These are phyloP conservation scores for Myxocyprinus asiaticus DNA, from an alignment of 2,113 vertebrate species.

Conservation along the genomic window DNA sequence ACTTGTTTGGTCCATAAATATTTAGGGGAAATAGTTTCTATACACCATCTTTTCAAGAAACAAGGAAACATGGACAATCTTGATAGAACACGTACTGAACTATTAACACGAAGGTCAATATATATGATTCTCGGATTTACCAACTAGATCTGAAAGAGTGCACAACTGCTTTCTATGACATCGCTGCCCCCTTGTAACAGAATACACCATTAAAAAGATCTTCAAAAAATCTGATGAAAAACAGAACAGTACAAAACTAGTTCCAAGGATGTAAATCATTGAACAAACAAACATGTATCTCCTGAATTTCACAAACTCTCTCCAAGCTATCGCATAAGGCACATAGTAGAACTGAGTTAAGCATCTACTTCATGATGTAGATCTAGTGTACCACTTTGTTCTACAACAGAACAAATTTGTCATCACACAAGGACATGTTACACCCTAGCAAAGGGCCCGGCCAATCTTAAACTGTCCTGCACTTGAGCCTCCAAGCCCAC, in stretches of 20 bases:
- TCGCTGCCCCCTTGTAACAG: constrained; percentile 93
- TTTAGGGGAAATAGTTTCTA: constrained; percentile 99
- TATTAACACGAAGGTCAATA: constrained; percentile 99
- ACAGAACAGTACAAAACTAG: constrained; percentile 97
- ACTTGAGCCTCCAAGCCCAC: constrained; percentile 79
- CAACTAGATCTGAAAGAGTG: constrained; percentile 98
- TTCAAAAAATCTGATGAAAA: constrained; percentile 95
- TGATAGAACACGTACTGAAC: constrained; percentile 99
- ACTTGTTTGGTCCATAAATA: constrained; percentile 99
- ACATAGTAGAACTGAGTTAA: constrained; percentile 99
- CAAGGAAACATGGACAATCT: constrained; percentile 99
- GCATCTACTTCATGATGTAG: constrained; percentile 94
- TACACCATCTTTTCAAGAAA: constrained; percentile 99
- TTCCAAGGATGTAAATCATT: constrained; percentile 96
- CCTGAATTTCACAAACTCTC: constrained; percentile 99
- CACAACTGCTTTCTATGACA: constrained; percentile 99
- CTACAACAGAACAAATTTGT: constrained; percentile 95
- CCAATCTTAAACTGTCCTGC: constrained; percentile 61
- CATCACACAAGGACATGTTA: constrained; percentile 81
- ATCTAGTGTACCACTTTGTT: constrained; percentile 95
- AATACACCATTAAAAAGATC: constrained; percentile 98
- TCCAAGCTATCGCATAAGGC: constrained; percentile 99
- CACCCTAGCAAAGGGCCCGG: constrained; percentile 83
- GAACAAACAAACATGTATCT: constrained; percentile 99
- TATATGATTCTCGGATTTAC: constrained; percentile 98